phyloP scores from a whole-genome alignment of 2,113 vertebrate genomes.

The Propithecus coquereli region DNA sequence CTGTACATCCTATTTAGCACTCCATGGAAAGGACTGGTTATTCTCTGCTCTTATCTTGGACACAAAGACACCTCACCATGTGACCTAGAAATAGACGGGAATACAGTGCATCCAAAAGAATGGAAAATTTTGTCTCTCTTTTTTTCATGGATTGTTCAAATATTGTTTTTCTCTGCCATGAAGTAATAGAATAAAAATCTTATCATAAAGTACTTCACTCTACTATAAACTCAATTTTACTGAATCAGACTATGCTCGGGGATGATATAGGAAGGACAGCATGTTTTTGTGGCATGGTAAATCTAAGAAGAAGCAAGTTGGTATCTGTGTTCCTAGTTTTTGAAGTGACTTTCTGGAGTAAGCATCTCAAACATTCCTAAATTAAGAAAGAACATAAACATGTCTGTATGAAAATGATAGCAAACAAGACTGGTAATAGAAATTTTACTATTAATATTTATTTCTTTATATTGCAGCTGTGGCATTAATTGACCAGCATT shows the following conservation, averaged over 20 bases:
- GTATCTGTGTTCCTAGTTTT: background rate
- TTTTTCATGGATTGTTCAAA: background rate
- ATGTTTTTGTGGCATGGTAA: background rate
- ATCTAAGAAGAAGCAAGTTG: background rate
- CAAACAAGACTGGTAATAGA: background rate
- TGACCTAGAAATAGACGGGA: background rate
- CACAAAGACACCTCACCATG: background rate
- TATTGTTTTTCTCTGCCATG: background rate
- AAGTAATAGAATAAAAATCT: background rate
- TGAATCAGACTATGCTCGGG: background rate
- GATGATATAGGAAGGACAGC: rapidly evolving
- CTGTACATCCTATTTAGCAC: background rate
- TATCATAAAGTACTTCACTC: background rate
- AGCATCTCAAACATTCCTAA: background rate
- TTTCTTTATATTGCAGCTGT: background rate
- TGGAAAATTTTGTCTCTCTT: background rate
- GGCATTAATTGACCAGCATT: background rate
- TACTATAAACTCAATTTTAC: background rate
- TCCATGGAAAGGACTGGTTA: background rate
- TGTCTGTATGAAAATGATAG: background rate
- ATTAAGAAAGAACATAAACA: background rate
- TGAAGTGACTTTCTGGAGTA: background rate
- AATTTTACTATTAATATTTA: background rate
- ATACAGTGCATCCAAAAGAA: background rate
- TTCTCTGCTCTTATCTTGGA: background rate